These are phyloP conservation scores for Scaptomyza cyrtandrae DNA, from an alignment of 2,888 invertebrate species.

Conservation along the genomic window DNA sequence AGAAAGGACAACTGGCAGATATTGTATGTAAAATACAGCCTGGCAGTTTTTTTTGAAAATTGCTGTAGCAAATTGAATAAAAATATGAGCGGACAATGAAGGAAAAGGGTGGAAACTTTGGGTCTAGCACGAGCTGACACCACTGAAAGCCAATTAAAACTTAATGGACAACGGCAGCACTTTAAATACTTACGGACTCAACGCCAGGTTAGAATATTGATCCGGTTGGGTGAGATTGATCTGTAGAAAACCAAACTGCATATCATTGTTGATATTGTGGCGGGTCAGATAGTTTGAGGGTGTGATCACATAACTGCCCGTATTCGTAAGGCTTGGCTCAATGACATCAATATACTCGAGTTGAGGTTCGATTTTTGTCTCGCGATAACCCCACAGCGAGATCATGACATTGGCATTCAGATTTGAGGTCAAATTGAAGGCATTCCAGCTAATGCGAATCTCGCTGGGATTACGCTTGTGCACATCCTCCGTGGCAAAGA, in stretches of 20 bases:
- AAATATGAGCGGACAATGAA: slow-evolving; percentile 55
- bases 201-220: slow-evolving; percentile 87
- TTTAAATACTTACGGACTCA: slow-evolving; percentile 89
- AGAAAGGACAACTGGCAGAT: slow-evolving; percentile 3
- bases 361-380: slow-evolving; percentile 91
- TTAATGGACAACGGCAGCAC: slow-evolving; percentile 49
- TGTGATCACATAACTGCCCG: slow-evolving; percentile 89
- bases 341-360: slow-evolving; percentile 92
- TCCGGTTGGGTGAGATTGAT: slow-evolving; percentile 93
- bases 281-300: slow-evolving; percentile 90
- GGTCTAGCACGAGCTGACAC: slow-evolving; percentile 45
- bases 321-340: slow-evolving; percentile 88
- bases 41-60: slow-evolving; percentile 55
- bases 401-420: slow-evolving; percentile 91
- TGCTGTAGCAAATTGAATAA: slow-evolving; percentile 74
- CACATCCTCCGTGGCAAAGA: slow-evolving; percentile 90
- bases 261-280: slow-evolving; percentile 89
- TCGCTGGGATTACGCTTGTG: slow-evolving; percentile 90
- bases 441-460: slow-evolving; percentile 93
- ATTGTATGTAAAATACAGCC: slow-evolving; percentile 4
- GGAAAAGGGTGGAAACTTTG: no score
- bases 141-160: slow-evolving; percentile 66
- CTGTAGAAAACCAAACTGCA: slow-evolving; percentile 94
- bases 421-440: slow-evolving; percentile 93
- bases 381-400: slow-evolving; percentile 95